Evolutionary conservation across 2,113 vertebrate species (phyloP).

Genomic region (Labeo rohita): DNA sequence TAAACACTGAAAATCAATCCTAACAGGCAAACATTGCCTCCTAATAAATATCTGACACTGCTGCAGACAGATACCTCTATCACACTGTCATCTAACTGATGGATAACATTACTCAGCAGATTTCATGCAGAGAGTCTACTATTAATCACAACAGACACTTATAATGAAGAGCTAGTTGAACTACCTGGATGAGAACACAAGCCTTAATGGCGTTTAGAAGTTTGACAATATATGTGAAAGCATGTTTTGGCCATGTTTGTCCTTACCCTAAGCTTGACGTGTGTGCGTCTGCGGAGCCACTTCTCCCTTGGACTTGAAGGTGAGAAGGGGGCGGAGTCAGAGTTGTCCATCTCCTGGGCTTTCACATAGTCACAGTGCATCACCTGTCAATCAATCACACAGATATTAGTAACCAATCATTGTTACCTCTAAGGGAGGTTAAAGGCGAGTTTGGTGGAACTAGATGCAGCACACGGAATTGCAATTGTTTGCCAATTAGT

Average conservation of each 20-base stretch:
- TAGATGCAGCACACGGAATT: neutral
- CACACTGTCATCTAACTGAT: conserved; percentile 31
- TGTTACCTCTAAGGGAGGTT: neutral
- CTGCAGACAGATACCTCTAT: neutral
- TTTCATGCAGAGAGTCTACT: conserved; percentile 10
- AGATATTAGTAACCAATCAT: conserved; percentile 29
- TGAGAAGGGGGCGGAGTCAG: conserved; percentile 81
- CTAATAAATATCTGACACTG: conserved; percentile 11
- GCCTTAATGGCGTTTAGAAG: neutral
- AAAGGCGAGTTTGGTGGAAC: neutral
- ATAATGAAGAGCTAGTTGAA: neutral
- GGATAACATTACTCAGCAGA: conserved; percentile 24
- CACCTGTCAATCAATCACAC: conserved; percentile 76
- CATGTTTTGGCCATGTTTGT: neutral
- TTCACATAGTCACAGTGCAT: conserved; percentile 88
- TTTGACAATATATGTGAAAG: neutral
- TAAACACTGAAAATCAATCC: neutral
- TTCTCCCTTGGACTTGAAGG: conserved; percentile 90
- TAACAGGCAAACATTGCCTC: neutral
- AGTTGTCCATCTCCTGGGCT: conserved; percentile 80
- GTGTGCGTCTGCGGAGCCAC: conserved; percentile 93
- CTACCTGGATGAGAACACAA: neutral
- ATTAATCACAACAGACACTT: neutral
- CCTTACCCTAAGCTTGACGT: conserved; percentile 91
- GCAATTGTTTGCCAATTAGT: neutral